Base-by-base conservation (phyloP, 2,797 vertebrate genomes). In the Simalia tracyae region DNA sequence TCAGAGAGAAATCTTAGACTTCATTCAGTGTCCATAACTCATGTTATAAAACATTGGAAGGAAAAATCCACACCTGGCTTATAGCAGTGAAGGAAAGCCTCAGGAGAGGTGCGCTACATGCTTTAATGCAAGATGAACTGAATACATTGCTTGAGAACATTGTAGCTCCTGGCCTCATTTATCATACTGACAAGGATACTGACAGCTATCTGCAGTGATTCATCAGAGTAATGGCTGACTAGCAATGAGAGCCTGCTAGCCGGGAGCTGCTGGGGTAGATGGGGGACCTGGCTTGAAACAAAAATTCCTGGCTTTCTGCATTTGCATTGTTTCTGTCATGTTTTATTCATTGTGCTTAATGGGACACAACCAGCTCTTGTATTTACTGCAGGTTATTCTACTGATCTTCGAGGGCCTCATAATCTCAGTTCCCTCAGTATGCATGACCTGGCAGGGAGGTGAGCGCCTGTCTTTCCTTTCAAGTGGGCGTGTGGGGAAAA, bases 171-270 rank as follows among this genome's bases (percentile, higher is more conserved):
- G 46, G 91, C 86, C 92, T 96, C 95, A 96, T 97, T 97, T 94
- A 95, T 97, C 96, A 96, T 90, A 68, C 86, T 95, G 94, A 95
- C 95, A 96, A 95, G 89, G 94, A 87, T 95, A 96, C 92, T 95
- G 96, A 95, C 96, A 96, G 94, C 84, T 94, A 93, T 97, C 95
- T 95, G 93, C 93, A 94, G 95, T 88, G 93, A 92, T 97, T 96
- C 94, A 94, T 96, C 94, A 95, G 93, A 89, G 92, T 95, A 96
- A 94, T 96, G 95, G 96, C 92, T 92, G 95, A 94, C 96, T 94
- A 94, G 91, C 93, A 94, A 60, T 26, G 90, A 96, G 46, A 26
- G 68, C 87, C 91, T 59, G 76, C 91, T 96, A 91, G 88, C 94
- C 93, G 81, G 87, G 56, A 88, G 61, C 89, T 86, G 56, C 84